phyloP scores from a whole-genome alignment of 2,113 vertebrate species.

The Periophthalmus modestus region DNA sequence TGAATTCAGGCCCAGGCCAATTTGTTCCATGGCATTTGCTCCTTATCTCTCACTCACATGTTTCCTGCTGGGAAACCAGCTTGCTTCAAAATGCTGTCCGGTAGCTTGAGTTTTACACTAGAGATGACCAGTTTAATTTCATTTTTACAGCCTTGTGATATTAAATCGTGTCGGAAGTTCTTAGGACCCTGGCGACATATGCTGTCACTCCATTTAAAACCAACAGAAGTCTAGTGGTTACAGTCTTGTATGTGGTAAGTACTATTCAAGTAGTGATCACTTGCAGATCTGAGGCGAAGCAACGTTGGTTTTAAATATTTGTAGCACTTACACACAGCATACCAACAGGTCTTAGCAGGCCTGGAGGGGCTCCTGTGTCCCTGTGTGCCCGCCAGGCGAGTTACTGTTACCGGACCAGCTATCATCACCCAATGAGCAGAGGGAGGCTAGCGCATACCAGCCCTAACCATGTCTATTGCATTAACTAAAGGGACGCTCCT shows the following conservation, averaged over 20 bases:
- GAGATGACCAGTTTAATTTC: too few species aligned
- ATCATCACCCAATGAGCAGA: constrained; percentile 54
- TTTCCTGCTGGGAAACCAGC: not conserved
- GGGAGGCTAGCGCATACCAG: constrained; percentile 44
- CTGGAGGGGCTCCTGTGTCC: constrained; percentile 56
- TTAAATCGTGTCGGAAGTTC: not conserved
- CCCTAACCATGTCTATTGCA: constrained; percentile 29
- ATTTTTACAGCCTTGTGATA: too few species aligned
- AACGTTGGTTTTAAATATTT: constrained; percentile 48
- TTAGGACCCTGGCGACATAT: constrained; percentile 18
- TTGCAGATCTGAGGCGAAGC: constrained; percentile 21
- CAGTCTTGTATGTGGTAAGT: constrained; percentile 10
- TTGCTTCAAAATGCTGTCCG: too few species aligned
- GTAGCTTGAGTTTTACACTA: too few species aligned
- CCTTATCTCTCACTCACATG: constrained; percentile 3
- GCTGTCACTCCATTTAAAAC: constrained; percentile 20
- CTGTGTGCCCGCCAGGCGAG: constrained; percentile 37
- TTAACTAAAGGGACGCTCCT: constrained; percentile 40
- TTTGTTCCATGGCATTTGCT: constrained; percentile 6
- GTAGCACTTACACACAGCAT: constrained; percentile 50
- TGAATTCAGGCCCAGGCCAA: constrained; percentile 3
- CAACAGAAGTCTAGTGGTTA: constrained; percentile 17
- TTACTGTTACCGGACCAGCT: constrained; percentile 63
- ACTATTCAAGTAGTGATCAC: constrained; percentile 30
- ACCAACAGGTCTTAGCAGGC: constrained; percentile 51